Evolutionary conservation across 2,113 vertebrate genomes (phyloP).

Genomic region (Oryzias melastigma): DNA sequence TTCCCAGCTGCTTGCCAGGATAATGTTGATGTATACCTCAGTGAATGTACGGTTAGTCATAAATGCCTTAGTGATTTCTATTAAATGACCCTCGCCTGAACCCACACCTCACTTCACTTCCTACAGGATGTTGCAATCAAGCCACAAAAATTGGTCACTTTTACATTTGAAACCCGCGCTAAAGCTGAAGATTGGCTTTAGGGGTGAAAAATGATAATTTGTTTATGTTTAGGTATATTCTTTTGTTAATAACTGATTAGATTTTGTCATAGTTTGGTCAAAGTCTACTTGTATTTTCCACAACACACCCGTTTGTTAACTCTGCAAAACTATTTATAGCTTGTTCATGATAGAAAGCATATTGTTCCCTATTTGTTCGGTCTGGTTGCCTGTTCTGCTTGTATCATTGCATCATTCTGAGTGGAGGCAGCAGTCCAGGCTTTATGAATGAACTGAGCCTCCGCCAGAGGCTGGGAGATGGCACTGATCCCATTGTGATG

Average conservation of each 20-base stretch:
- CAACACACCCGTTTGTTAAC: constrained; percentile 38
- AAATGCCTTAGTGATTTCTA: constrained; percentile 13
- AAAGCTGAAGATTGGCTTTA: constrained; percentile 4
- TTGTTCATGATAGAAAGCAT: constrained; percentile 50
- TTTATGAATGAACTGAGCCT: constrained; percentile 78
- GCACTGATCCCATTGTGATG: constrained; percentile 75
- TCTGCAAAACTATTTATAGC: constrained; percentile 66
- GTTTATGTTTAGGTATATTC: neutral
- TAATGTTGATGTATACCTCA: constrained; percentile 8
- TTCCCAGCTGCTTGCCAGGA: constrained; percentile 14
- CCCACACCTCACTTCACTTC: constrained; percentile 44
- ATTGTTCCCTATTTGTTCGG: constrained; percentile 60
- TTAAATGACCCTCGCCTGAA: constrained; percentile 48
- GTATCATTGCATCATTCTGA: constrained; percentile 71
- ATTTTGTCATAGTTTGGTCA: constrained; percentile 35
- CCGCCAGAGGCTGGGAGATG: constrained; percentile 66
- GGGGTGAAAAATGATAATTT: neutral
- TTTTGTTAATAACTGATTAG: constrained; percentile 22
- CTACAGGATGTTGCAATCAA: constrained; percentile 60
- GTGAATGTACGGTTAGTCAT: constrained; percentile 21
- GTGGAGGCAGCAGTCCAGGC: constrained; percentile 57
- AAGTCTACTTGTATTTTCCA: constrained; percentile 29
- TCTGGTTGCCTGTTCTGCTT: constrained; percentile 61
- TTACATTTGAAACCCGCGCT: constrained; percentile 14
- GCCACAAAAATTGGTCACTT: constrained; percentile 56